These are phyloP conservation scores for Toxostoma redivivum DNA, from an alignment of 2,113 vertebrate species.

Conservation along the genomic window DNA sequence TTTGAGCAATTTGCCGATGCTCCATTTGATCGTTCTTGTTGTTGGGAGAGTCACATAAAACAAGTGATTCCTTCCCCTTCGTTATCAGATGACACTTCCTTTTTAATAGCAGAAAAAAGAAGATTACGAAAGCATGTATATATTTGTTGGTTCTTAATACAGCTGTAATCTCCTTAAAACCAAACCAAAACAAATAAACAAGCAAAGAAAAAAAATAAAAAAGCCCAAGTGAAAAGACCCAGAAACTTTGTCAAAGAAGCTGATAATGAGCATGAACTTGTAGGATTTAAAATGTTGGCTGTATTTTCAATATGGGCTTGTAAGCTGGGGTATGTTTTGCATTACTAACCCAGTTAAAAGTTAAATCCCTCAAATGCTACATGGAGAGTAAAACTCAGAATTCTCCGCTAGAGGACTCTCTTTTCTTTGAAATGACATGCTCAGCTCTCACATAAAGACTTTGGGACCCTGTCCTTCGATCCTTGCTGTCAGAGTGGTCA, in stretches of 20 bases:
- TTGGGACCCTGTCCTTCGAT: not conserved
- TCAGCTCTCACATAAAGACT: not conserved
- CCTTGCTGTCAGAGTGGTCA: not conserved
- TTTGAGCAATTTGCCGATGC: not conserved
- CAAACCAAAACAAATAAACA: not conserved
- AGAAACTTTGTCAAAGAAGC: not conserved
- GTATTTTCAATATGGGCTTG: not conserved
- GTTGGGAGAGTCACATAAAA: not conserved
- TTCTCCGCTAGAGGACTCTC: slow-evolving; percentile 57
- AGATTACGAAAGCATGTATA: not conserved
- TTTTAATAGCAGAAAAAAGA: not conserved
- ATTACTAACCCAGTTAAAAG: not conserved
- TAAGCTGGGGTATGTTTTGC: not conserved
- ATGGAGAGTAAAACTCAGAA: not conserved
- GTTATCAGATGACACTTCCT: not conserved
- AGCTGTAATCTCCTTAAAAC: not conserved
- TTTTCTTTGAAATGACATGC: not conserved
- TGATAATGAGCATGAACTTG: not conserved
- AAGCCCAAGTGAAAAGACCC: fast-evolving
- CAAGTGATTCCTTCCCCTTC: not conserved
- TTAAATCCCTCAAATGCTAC: not conserved
- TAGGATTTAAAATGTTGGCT: not conserved
- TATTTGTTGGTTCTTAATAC: not conserved
- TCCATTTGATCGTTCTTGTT: not conserved
- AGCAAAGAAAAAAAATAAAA: not conserved